Base-by-base conservation (phyloP, 2,888 invertebrate species). In the Meteorus cinctellus region DNA sequence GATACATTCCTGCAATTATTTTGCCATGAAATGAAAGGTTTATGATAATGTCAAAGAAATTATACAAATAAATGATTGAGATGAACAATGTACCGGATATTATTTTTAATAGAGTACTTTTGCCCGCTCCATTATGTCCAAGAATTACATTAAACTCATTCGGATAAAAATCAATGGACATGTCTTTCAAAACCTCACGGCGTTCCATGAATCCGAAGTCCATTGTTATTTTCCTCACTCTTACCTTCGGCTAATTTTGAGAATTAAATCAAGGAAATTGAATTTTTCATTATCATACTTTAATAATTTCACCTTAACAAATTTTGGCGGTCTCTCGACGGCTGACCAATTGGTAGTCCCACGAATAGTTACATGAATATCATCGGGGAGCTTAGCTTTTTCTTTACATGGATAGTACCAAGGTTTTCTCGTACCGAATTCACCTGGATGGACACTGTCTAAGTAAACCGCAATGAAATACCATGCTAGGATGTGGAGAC, bases 41-140 rank as follows among this genome's bases (percentile, higher is more conserved):
- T 14, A 6, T 29, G 16, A 36, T 41, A 19, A 36, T 41, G 10
- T 1, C 0, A 2, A 19, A 65, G 10, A 4, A n/a, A 14, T 29
- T 31, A 3, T n/a, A 48, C 31, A 34, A 31, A 59, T 70, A 24
- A 34, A 34, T 34, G 41, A 66, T n/a, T 14, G 36, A 2, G 29
- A n/a, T 14, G 5, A 29, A 34, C 24, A 16, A 24, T 45, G 34
- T 81, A 82, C 82, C 82, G 55, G 75, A 72, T 36, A 82, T 81
- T 24, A 80, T 77, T 48, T 82, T 82, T n/a, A 82, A 73, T 8
- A 82, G 67, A 45, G 77, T 80, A 65, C 82, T 82, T 72, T 82
- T 82, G 48, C 82, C 82, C 3, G 82, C 78, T 1, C 82, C 82
- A 41, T 81, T 82, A 24, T 82, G 80, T 16, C 82, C 82, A 8